A percentile compares a stretch with the other conserved stretches of the same genome.
Evolutionary conservation across 2,113 vertebrate genomes (phyloP).

Genomic region (Tragelaphus imberbis): DNA sequence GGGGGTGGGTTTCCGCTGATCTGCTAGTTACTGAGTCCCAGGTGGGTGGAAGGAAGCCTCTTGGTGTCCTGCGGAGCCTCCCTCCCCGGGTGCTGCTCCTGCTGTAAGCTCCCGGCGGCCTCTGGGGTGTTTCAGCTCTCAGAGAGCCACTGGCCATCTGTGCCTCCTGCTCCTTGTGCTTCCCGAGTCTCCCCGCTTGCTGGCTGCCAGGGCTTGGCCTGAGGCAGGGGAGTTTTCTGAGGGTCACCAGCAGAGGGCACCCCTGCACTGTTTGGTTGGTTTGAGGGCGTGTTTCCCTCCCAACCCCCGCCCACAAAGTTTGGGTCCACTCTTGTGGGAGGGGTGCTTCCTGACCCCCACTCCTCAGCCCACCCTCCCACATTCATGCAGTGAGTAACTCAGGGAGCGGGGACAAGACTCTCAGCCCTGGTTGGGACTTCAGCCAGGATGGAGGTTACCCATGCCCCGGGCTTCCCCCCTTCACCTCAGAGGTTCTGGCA

Average conservation of each 20-base stretch:
- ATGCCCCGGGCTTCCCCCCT: neutral
- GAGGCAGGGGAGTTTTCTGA: neutral
- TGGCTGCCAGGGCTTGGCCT: neutral
- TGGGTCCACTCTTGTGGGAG: accelerated
- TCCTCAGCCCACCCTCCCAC: neutral
- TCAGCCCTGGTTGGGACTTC: neutral
- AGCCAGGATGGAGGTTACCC: neutral
- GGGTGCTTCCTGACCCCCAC: neutral
- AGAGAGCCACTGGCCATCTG: slow-evolving; percentile 23
- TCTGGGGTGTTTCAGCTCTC: neutral
- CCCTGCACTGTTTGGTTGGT: too few species aligned
- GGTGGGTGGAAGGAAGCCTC: neutral
- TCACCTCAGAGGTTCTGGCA: neutral
- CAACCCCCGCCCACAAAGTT: neutral
- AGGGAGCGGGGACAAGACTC: neutral
- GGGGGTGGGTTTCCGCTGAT: neutral
- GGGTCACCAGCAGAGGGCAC: slow-evolving; percentile 22
- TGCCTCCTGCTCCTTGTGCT: neutral
- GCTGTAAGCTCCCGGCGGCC: neutral
- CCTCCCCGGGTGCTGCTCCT: neutral
- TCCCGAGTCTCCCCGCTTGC: neutral
- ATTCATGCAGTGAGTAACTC: neutral
- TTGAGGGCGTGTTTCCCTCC: too few species aligned
- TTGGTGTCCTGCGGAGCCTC: neutral
- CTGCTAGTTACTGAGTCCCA: neutral